phyloP scores from a whole-genome alignment of 2,113 vertebrate species.

The Crocuta crocuta region DNA sequence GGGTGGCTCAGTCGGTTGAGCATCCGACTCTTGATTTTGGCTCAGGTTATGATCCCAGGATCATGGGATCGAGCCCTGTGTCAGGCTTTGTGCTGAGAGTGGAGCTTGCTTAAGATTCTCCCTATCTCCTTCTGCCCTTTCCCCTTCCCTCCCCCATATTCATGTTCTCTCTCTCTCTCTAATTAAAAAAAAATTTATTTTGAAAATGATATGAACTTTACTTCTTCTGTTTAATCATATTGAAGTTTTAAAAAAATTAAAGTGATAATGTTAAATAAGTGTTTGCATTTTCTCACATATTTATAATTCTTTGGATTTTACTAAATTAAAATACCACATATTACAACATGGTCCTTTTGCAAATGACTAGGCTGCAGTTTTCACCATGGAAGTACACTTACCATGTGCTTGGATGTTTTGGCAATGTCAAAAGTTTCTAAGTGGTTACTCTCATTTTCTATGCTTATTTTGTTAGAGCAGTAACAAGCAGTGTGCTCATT shows the following conservation, averaged over 20 bases:
- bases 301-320: background rate
- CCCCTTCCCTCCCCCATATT: too few relatives aligned
- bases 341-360: background rate
- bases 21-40: too few relatives aligned
- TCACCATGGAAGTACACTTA: background rate
- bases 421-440: constrained; percentile 15
- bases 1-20: too few relatives aligned
- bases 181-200: too few relatives aligned
- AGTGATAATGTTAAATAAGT: background rate
- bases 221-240: background rate
- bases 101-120: too few relatives aligned
- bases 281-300: background rate
- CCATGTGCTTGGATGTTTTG: background rate
- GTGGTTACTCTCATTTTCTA: background rate
- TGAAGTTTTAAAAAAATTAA: background rate
- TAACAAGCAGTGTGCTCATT: background rate
- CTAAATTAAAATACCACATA: background rate
- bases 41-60: too few relatives aligned
- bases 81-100: too few relatives aligned
- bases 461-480: background rate
- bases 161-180: too few relatives aligned
- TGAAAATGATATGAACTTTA: background rate
- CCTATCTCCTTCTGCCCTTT: too few relatives aligned
- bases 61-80: too few relatives aligned
- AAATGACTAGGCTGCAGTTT: background rate